These are phyloP conservation scores for Romanogobio albipinnatus DNA, from an alignment of 2,113 vertebrate species.

Conservation along the genomic window DNA sequence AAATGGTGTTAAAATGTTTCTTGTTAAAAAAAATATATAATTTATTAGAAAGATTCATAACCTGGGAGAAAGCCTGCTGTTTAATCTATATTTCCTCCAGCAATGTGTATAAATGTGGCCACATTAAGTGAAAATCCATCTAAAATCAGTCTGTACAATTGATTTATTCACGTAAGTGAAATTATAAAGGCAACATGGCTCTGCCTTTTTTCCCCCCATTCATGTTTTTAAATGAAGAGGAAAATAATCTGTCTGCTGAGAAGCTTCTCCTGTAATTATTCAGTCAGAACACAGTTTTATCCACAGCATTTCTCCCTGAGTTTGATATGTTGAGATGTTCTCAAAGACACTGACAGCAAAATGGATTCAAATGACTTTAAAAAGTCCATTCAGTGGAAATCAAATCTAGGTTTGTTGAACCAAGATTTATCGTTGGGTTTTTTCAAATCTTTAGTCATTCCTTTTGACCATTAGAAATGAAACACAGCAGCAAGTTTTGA, in stretches of 20 bases:
- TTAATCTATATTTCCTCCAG: conserved; percentile 47
- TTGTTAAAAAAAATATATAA: conserved; percentile 2
- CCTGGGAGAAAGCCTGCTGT: conserved; percentile 45
- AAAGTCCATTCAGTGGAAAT: conserved; percentile 55
- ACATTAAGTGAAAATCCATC: conserved; percentile 23
- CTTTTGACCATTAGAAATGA: conserved; percentile 66
- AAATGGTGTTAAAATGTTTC: conserved; percentile 22
- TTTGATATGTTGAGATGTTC: conserved; percentile 50
- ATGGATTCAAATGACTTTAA: conserved; percentile 59
- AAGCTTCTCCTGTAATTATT: conserved; percentile 52
- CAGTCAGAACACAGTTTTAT: conserved; percentile 32
- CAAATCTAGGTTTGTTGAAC: conserved; percentile 53
- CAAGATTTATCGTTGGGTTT: conserved; percentile 53
- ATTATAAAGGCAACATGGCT: conserved; percentile 18
- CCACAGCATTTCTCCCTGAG: conserved; percentile 44
- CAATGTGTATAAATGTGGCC: conserved; percentile 2
- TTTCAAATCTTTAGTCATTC: conserved; percentile 62
- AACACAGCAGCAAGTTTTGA: conserved; percentile 62
- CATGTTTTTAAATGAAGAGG: conserved; percentile 33
- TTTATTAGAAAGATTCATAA: conserved; percentile 47
- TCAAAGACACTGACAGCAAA: conserved; percentile 58
- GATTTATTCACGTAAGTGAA: conserved; percentile 18
- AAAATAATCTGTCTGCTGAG: conserved; percentile 36
- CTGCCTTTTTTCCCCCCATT: neutral
- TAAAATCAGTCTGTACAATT: conserved; percentile 8